Base-by-base conservation (phyloP, 2,888 invertebrate species). In the Agriopis marginaria region DNA sequence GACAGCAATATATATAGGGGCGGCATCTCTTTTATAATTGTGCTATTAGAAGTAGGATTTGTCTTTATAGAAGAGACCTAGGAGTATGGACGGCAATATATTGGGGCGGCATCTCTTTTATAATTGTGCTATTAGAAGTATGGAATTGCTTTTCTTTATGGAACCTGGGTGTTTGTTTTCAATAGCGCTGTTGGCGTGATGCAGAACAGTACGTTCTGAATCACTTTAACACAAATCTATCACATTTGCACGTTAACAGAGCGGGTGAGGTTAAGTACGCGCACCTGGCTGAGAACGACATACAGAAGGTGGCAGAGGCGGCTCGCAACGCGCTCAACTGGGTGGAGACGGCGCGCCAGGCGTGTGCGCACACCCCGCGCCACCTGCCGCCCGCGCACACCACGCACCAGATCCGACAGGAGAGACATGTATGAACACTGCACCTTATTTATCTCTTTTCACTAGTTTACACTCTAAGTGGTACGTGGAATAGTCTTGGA, bases 231-330 rank as follows among this genome's bases (percentile, higher is more conserved):
- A 23, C 17, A 47, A 7, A 47, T n/a, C n/a, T 63, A 54, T n/a
- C 9, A 10, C 12, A 39, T 53, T 39, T 42, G 11, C 4, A 7
- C 23, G 9, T 55, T 54, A 54, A 0, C 78, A 96, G 96, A 78
- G 86, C 92, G 51, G 96, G 96, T 59, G 96, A 97, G 75, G 95
- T 96, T 32, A 97, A 97, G 82, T 98, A 96, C 87, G 94, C 96
- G 63, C 99, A 99, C 88, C 89, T 99, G 66, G 95, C 96, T 12
- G 96, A 97, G 40, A 96, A 97, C 45, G 98, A 99, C 77, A 95
- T 98, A 47, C 96, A 97, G 68, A 97, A 97, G 84, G 96, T 97
- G 66, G 90, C 95, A 53, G 96, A 96, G 71, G 95, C 96, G 3
- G 94, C 97, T 49, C 95, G 96, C 71, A 96, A 96, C 81, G 96